Evolutionary conservation across 2,113 vertebrate genomes (phyloP).

Genomic region (Hippopotamus amphibius): DNA sequence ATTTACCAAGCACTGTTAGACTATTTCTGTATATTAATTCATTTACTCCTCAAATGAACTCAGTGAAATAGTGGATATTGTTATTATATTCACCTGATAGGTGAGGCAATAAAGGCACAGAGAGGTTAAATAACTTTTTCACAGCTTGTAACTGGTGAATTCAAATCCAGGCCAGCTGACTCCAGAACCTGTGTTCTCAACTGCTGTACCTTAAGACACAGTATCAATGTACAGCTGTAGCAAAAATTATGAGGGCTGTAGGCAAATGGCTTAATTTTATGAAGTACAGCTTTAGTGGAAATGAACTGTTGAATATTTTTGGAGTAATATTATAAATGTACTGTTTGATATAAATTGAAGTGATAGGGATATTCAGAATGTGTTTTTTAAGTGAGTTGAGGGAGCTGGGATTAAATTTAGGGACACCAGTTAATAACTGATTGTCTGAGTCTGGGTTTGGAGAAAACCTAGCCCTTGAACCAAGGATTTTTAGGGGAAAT

Average conservation of each 20-base stretch:
- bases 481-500: background rate
- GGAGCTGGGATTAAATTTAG: conserved; percentile 44
- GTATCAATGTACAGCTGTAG: background rate
- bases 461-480: background rate
- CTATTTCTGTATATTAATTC: background rate
- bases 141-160: background rate
- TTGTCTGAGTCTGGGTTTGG: background rate
- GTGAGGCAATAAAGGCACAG: background rate
- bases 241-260: background rate
- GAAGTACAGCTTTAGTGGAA: background rate
- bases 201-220: background rate
- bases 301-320: background rate
- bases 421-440: background rate
- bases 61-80: background rate
- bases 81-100: background rate
- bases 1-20: background rate
- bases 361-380: background rate
- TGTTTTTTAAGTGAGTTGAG: background rate
- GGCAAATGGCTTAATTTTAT: background rate
- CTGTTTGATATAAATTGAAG: conserved; percentile 20
- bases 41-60: background rate
- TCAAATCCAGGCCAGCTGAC: background rate
- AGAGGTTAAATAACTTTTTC: background rate
- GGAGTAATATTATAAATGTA: background rate
- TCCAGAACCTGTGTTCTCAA: background rate